These are phyloP conservation scores for Seriola rivoliana DNA, from an alignment of 2,113 vertebrate genomes.

Conservation along the genomic window DNA sequence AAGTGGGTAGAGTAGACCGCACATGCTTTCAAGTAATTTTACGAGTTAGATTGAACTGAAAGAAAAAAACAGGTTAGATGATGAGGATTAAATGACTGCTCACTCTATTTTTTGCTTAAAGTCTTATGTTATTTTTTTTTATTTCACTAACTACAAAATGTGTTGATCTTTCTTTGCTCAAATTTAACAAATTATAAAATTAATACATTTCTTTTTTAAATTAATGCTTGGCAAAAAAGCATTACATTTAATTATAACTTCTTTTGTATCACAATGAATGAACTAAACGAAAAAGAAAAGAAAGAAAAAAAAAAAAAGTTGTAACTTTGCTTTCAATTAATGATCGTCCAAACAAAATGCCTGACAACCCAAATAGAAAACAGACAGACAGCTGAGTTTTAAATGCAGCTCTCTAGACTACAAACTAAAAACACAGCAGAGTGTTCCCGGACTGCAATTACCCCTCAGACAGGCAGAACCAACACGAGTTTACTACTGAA, in stretches of 20 bases:
- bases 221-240: background rate
- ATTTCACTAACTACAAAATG: constrained; percentile 1
- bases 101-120: background rate
- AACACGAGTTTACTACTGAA: constrained; percentile 60
- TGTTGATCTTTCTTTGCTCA: background rate
- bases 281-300: background rate
- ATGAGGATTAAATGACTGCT: constrained; percentile 31
- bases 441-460: constrained; percentile 62
- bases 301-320: background rate
- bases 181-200: constrained; percentile 5
- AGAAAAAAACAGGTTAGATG: constrained; percentile 30
- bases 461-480: constrained; percentile 61
- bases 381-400: constrained; percentile 28
- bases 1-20: constrained; percentile 54
- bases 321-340: constrained; percentile 28
- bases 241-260: background rate
- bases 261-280: background rate
- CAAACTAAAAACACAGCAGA: constrained; percentile 54
- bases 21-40: constrained; percentile 90
- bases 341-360: constrained; percentile 20
- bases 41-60: constrained; percentile 51
- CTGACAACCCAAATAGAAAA: constrained; percentile 20
- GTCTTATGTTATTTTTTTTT: background rate
- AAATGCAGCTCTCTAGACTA: constrained; percentile 41
- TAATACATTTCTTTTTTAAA: background rate